These are phyloP conservation scores for Pyrgilauda ruficollis DNA, from an alignment of 2,113 vertebrate genomes.

Conservation along the genomic window DNA sequence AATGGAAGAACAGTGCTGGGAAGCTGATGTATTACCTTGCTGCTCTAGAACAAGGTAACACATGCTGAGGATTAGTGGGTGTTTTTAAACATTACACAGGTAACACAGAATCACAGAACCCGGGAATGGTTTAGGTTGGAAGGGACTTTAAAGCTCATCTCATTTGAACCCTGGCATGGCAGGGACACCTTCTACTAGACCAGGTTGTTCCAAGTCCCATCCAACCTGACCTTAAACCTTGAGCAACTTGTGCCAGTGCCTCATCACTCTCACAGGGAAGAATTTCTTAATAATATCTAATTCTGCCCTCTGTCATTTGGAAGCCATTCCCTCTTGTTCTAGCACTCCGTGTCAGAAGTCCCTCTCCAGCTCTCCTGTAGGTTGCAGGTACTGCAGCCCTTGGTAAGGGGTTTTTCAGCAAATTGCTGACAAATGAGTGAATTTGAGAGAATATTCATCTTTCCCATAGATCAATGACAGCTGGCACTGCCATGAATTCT, in stretches of 20 bases:
- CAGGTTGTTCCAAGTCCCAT: background rate
- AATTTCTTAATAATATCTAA: background rate
- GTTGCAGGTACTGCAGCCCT: background rate
- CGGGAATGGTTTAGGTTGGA: background rate
- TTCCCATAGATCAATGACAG: background rate
- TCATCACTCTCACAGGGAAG: background rate
- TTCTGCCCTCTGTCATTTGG: background rate
- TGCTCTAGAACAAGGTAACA: background rate
- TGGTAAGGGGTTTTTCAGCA: background rate
- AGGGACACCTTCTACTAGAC: background rate
- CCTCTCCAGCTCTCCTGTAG: background rate
- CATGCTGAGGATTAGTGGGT: fast-evolving
- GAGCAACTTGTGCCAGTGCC: background rate
- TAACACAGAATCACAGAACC: background rate
- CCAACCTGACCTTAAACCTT: background rate
- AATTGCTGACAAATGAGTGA: background rate
- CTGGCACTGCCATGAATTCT: background rate
- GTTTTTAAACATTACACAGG: background rate
- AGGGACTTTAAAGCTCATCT: background rate
- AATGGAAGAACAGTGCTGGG: background rate
- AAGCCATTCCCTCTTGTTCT: background rate
- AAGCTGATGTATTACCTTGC: background rate
- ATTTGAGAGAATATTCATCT: fast-evolving
- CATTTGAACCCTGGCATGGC: background rate
- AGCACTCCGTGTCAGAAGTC: background rate